Conservation (phyloP, 2,888 invertebrate species). For the Mythimna ferrago region DNA sequence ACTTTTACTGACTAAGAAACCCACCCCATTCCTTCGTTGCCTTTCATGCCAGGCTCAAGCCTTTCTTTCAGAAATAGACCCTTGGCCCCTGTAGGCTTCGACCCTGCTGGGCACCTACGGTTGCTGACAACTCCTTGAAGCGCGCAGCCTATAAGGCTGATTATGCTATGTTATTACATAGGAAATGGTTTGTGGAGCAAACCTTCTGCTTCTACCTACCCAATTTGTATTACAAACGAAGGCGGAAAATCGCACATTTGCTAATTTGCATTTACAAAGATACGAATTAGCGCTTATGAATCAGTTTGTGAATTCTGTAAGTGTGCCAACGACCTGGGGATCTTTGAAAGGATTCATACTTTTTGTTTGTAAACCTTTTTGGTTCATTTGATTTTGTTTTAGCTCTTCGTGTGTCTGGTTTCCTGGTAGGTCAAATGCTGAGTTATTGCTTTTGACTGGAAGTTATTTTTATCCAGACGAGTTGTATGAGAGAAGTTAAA, state of each 20-base stretch:
- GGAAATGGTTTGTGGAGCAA: not conserved
- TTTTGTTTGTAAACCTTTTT: conserved; percentile 43
- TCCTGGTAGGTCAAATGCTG: conserved; percentile 33
- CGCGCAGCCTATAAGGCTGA: too few species aligned
- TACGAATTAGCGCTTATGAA: conserved; percentile 64
- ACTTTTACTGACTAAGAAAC: too few species aligned
- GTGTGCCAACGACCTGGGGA: conserved; percentile 67
- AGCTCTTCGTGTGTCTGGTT: conserved; percentile 17
- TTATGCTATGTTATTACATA: too few species aligned
- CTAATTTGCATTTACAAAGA: conserved; percentile 71
- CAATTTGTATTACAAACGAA: conserved; percentile 14
- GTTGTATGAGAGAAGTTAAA: too few species aligned
- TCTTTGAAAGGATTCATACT: conserved; percentile 41
- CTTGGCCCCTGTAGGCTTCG: too few species aligned
- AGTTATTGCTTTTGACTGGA: not conserved
- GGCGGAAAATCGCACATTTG: conserved; percentile 62
- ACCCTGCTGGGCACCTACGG: too few species aligned
- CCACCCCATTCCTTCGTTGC: too few species aligned
- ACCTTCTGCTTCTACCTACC: conserved; percentile 2
- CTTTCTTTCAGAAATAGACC: too few species aligned
- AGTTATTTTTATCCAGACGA: not conserved
- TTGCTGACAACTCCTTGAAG: too few species aligned
- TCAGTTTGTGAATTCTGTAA: conserved; percentile 60
- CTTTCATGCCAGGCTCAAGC: too few species aligned
- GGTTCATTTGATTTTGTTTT: conserved; percentile 26